Conservation (phyloP, 2,888 invertebrate species). For the Lasioglossum leucozonium region DNA sequence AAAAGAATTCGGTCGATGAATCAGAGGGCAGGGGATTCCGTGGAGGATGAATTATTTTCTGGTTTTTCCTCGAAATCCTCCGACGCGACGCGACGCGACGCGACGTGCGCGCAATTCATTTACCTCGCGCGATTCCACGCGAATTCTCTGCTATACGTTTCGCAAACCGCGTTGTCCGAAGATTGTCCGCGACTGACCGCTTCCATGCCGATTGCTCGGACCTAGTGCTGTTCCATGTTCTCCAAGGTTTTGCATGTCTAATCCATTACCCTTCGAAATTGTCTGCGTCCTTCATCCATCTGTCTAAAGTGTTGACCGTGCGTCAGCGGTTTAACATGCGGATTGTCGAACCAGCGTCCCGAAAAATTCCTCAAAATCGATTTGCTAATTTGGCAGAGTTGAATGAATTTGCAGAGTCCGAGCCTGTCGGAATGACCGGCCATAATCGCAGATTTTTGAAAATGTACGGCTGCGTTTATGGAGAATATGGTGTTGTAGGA, state of each 20-base stretch:
- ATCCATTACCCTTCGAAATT: constrained; percentile 22
- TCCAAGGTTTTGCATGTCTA: constrained; percentile 16
- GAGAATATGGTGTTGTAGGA: too few relatives aligned
- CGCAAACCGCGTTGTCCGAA: background rate
- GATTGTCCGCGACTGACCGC: background rate
- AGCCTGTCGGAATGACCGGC: background rate
- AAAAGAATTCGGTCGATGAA: background rate
- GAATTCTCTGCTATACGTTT: background rate
- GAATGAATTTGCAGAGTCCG: background rate
- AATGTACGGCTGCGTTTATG: too few relatives aligned
- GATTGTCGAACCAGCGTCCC: background rate
- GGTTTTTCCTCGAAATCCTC: background rate
- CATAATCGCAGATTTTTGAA: background rate
- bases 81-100: too few relatives aligned
- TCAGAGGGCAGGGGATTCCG: background rate
- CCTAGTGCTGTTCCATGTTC: constrained; percentile 44
- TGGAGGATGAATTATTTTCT: background rate
- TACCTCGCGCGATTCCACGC: too few relatives aligned
- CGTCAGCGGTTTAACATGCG: background rate
- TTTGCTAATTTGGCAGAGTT: background rate
- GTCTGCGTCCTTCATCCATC: background rate
- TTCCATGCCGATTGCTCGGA: background rate
- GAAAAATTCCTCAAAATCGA: background rate
- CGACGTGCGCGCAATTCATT: background rate
- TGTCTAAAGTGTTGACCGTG: background rate